phyloP scores from a whole-genome alignment of 2,797 vertebrate species.

The Ptychadena robeensis region DNA sequence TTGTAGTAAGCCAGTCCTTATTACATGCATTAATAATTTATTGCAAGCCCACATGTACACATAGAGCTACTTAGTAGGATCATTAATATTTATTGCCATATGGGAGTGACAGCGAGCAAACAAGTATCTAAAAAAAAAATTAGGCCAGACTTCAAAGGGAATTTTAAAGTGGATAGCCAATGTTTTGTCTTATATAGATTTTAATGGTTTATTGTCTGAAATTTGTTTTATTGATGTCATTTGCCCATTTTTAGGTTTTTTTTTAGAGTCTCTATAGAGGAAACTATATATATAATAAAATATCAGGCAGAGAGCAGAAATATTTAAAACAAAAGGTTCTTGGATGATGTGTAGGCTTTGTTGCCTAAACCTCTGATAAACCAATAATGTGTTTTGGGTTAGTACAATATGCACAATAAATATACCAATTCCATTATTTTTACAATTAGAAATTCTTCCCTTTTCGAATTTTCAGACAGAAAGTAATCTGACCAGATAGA shows the following conservation, averaged over 20 bases:
- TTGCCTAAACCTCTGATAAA: no score
- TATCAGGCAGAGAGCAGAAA: no score
- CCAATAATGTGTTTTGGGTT: no score
- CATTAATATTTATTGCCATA: slow-evolving; percentile 60
- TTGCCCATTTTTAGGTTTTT: not conserved
- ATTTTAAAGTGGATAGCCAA: slow-evolving; percentile 12
- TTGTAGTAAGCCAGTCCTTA: slow-evolving; percentile 39
- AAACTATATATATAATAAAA: no score
- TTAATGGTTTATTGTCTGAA: not conserved
- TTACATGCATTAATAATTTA: slow-evolving; percentile 58
- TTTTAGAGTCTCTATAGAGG: no score
- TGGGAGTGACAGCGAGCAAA: slow-evolving; percentile 50
- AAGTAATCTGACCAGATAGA: no score
- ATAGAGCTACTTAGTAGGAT: slow-evolving; percentile 57
- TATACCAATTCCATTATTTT: no score
- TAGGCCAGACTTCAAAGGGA: slow-evolving; percentile 54
- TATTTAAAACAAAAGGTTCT: no score
- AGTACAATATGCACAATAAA: no score
- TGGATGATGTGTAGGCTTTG: no score
- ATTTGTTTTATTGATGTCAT: not conserved
- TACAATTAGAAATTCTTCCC: no score
- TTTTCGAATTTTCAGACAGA: no score
- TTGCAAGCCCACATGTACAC: slow-evolving; percentile 44
- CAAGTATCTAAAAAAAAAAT: slow-evolving; percentile 35
- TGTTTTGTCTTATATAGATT: not conserved